Conservation (phyloP, 2,113 vertebrate genomes). For the Narcine bancroftii region DNA sequence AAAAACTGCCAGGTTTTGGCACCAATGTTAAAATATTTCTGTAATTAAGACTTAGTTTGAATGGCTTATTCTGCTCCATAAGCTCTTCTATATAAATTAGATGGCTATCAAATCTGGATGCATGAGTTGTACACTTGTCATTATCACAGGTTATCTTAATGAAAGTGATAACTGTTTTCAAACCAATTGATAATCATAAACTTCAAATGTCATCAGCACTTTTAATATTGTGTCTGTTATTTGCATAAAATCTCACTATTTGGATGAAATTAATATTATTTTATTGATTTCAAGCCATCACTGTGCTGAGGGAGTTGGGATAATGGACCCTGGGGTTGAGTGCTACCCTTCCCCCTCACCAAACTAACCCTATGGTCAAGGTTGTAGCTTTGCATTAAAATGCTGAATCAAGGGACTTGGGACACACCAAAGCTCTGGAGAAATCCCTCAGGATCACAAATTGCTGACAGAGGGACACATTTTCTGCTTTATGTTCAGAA, state of each 20-base stretch:
- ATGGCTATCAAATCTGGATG: not conserved
- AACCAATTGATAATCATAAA: not conserved
- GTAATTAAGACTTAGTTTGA: constrained; percentile 6
- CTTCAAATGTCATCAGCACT: not conserved
- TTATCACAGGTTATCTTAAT: not conserved
- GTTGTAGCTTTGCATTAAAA: constrained; percentile 12
- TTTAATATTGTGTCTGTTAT: not conserved
- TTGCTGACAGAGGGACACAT: constrained; percentile 11
- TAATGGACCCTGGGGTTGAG: not conserved
- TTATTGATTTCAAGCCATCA: not conserved
- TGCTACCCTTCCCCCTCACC: not conserved
- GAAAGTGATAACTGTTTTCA: not conserved
- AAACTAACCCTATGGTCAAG: not conserved
- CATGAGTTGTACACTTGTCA: not conserved
- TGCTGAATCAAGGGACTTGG: constrained; percentile 2
- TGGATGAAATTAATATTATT: not conserved
- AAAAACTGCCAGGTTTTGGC: not conserved
- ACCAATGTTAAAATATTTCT: not conserved
- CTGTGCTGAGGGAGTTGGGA: not conserved
- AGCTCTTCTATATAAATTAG: constrained; percentile 2
- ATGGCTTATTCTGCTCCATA: not conserved
- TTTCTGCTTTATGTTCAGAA: not conserved
- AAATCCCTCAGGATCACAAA: constrained; percentile 11
- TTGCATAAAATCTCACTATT: not conserved
- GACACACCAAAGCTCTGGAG: not conserved